Percentiles rank a stretch among this genome's conserved stretches.
phyloP scores from a whole-genome alignment of 2,888 invertebrate species.

The Myathropa florea region DNA sequence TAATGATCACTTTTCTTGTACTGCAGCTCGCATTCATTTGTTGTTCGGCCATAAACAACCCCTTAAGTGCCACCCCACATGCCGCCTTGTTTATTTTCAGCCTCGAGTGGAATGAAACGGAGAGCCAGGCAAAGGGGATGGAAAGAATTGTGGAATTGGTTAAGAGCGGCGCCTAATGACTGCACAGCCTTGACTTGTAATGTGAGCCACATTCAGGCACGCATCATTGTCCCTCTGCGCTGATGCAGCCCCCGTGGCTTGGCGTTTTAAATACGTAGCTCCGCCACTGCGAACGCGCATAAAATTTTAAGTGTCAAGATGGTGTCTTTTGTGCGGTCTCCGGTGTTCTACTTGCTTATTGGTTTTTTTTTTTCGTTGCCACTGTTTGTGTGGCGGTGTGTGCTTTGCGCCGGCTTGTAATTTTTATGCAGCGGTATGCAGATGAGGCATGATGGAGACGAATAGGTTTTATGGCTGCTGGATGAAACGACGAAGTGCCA shows the following conservation, averaged over 20 bases:
- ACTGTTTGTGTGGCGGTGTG: not conserved
- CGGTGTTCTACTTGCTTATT: not conserved
- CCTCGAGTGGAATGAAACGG: not conserved
- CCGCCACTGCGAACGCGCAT: not conserved
- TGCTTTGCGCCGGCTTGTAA: not conserved
- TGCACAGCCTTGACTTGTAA: not conserved
- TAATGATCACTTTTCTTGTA: constrained; percentile 27
- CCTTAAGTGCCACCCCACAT: not conserved
- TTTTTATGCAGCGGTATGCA: constrained; percentile 32
- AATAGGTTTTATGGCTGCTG: constrained; percentile 13
- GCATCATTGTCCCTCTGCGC: not conserved
- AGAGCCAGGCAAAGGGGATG: not conserved
- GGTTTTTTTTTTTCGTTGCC: not conserved
- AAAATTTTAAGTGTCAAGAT: constrained; percentile 33
- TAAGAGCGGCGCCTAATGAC: not conserved
- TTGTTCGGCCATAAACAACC: not conserved
- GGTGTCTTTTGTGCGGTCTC: constrained; percentile 12
- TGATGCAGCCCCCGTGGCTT: too few relatives aligned
- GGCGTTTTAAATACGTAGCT: not conserved
- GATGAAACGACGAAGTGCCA: constrained; percentile 23
- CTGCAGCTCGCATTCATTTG: constrained; percentile 20
- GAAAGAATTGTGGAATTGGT: not conserved
- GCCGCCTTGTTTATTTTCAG: not conserved
- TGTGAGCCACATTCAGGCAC: too few relatives aligned
- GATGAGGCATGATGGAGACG: constrained; percentile 11